Conservation (phyloP, 2,113 vertebrate species). For the Myrmecobius fasciatus region DNA sequence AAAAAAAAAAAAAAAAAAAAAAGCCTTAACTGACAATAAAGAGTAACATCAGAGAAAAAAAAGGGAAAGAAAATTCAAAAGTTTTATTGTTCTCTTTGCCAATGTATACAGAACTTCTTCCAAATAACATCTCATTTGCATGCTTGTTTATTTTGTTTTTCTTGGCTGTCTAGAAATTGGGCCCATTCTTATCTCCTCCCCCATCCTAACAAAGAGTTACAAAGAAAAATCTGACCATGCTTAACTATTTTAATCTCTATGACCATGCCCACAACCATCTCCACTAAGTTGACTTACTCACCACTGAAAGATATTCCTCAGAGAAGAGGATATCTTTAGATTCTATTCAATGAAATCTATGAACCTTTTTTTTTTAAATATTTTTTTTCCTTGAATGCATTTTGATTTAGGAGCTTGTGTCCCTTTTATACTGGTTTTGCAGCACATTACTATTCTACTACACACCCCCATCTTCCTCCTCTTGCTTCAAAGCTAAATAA, state of each 20-base stretch:
- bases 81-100: constrained; percentile 80
- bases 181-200: constrained; percentile 43
- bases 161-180: constrained; percentile 82
- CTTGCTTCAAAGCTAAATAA: neutral
- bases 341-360: neutral
- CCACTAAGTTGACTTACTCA: neutral
- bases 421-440: neutral
- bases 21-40: constrained; percentile 65
- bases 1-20: too few relatives aligned
- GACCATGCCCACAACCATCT: neutral
- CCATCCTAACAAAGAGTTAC: constrained; percentile 74
- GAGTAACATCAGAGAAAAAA: constrained; percentile 56
- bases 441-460: neutral
- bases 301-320: neutral
- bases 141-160: constrained; percentile 84
- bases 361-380: neutral
- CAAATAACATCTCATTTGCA: constrained; percentile 84
- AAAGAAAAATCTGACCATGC: constrained; percentile 39
- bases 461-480: neutral
- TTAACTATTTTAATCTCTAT: constrained; percentile 27
- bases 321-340: neutral
- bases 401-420: neutral
- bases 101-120: constrained; percentile 81
- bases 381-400: neutral
- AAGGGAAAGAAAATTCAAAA: constrained; percentile 72